Evolutionary conservation across 1,140 invertebrate genomes (phyloP).

Genomic region (Centruroides sculpturatus): DNA sequence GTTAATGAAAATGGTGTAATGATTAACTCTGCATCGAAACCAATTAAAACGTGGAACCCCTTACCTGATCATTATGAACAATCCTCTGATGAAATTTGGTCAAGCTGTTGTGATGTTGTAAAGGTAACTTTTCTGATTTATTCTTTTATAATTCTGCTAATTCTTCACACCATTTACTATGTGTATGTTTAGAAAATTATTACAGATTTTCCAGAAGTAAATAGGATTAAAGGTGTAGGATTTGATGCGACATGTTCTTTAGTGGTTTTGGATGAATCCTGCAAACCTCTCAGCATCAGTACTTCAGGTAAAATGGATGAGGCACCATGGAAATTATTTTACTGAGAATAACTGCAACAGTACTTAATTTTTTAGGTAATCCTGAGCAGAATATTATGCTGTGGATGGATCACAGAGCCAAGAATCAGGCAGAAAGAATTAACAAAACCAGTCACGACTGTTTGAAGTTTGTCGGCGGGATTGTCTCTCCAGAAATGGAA

Average conservation of each 20-base stretch:
- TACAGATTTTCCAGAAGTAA: background rate
- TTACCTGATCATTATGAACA: slow-evolving; percentile 71
- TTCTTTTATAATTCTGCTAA: no score
- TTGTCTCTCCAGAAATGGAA: slow-evolving; percentile 89
- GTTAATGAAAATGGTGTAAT: slow-evolving; percentile 51
- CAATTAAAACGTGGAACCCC: slow-evolving; percentile 62
- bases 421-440: slow-evolving; percentile 62
- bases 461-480: slow-evolving; percentile 74
- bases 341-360: background rate
- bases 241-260: slow-evolving; percentile 95
- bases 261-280: slow-evolving; percentile 50
- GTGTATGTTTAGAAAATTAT: background rate
- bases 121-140: slow-evolving; percentile 37
- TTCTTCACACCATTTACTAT: background rate
- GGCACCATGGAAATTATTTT: background rate
- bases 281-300: slow-evolving; percentile 36
- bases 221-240: slow-evolving; percentile 42
- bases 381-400: slow-evolving; percentile 69
- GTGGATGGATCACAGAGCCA: slow-evolving; percentile 93
- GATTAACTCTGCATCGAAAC: slow-evolving; percentile 41
- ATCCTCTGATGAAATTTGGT: slow-evolving; percentile 83
- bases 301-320: slow-evolving; percentile 37
- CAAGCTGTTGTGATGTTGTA: slow-evolving; percentile 46
- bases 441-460: slow-evolving; percentile 58
- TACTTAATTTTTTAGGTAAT: slow-evolving; percentile 9